These are phyloP conservation scores for Melipona bicolor DNA, from an alignment of 2,888 invertebrate species.

Conservation along the genomic window DNA sequence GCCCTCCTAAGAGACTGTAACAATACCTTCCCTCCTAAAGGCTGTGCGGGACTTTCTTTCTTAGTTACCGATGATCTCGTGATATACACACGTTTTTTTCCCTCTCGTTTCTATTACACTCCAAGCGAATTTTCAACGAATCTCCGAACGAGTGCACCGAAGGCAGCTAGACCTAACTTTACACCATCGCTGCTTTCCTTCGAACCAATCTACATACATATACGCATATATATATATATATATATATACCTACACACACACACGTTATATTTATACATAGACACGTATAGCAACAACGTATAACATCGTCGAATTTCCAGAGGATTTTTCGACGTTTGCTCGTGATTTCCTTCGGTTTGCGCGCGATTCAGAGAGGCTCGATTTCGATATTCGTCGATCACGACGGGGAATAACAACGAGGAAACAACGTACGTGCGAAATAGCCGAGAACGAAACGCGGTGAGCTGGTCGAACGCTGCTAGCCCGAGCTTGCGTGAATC, in stretches of 20 bases:
- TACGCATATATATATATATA: background rate
- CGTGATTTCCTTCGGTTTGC: constrained; percentile 15
- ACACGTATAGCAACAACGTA: background rate
- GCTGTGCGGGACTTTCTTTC: constrained; percentile 16
- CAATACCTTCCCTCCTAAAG: constrained; percentile 31
- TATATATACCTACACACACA: background rate
- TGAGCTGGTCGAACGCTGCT: constrained; percentile 4
- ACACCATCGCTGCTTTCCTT: constrained; percentile 13
- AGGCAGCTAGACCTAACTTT: background rate
- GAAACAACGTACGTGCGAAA: background rate
- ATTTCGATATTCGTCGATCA: background rate
- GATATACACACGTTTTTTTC: constrained; percentile 22
- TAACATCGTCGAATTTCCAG: background rate
- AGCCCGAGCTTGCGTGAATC: constrained; percentile 22
- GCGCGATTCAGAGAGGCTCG: background rate
- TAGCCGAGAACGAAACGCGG: background rate
- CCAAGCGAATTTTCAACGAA: constrained; percentile 7
- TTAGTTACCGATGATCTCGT: constrained; percentile 54
- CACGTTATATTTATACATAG: background rate
- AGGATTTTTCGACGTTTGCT: background rate
- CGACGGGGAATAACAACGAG: constrained; percentile 1
- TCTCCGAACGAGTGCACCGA: background rate
- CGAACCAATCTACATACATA: background rate
- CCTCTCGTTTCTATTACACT: constrained; percentile 15
- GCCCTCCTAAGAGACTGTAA: constrained; percentile 7